Percentiles rank a stretch among this genome's conserved stretches.
Evolutionary conservation across 2,113 vertebrate genomes (phyloP).

Genomic region (Phaethornis superciliosus): DNA sequence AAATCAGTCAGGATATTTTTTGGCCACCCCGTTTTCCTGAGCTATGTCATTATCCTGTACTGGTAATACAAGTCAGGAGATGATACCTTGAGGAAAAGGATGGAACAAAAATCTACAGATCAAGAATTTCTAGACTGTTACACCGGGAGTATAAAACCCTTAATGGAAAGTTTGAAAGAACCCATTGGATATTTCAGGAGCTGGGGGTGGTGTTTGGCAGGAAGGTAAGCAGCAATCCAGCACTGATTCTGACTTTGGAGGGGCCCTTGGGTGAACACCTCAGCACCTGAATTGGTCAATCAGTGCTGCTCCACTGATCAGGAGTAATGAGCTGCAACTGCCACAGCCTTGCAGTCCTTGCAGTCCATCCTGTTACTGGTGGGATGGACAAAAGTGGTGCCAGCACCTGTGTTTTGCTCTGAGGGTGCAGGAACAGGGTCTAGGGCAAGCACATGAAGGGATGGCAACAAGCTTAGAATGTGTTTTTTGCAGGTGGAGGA

Average conservation of each 20-base stretch:
- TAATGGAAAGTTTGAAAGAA: neutral
- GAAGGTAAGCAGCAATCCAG: neutral
- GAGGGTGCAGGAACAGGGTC: neutral
- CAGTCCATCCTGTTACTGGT: neutral
- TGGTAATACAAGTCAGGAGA: neutral
- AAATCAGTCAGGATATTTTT: neutral
- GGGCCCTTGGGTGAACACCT: neutral
- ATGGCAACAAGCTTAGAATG: neutral
- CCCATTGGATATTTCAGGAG: neutral
- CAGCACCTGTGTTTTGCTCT: neutral
- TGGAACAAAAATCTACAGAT: neutral
- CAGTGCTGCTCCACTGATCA: neutral
- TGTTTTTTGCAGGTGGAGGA: neutral
- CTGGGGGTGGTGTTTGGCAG: neutral
- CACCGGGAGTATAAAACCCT: rapidly evolving
- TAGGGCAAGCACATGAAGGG: neutral
- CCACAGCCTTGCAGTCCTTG: neutral
- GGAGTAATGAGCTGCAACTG: neutral
- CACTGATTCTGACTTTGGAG: neutral
- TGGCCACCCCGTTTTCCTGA: neutral
- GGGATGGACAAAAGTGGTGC: neutral
- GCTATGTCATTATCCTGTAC: neutral
- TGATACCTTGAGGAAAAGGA: neutral
- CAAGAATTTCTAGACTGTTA: neutral
- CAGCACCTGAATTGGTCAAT: neutral